Evolutionary conservation across 2,888 invertebrate genomes (phyloP).

Genomic region (Chironomus tentans): DNA sequence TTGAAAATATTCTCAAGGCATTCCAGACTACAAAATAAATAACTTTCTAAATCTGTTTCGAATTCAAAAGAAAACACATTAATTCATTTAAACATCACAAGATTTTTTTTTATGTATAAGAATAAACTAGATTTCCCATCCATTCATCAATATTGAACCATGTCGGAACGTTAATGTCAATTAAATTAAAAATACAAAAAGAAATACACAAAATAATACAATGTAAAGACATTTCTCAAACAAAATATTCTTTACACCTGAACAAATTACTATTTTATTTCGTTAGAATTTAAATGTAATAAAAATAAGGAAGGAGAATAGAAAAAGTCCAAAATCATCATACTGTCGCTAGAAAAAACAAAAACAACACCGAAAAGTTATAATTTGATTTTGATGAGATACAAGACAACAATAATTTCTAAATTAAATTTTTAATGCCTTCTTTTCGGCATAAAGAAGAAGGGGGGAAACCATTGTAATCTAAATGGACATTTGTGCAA

Average conservation of each 20-base stretch:
- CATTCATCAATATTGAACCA: neutral
- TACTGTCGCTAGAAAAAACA: conserved; percentile 15
- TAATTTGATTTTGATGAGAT: conserved; percentile 25
- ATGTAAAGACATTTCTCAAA: neutral
- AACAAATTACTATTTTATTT: neutral
- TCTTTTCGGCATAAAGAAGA: neutral
- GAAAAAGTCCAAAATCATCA: conserved; percentile 15
- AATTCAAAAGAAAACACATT: too few relatives aligned
- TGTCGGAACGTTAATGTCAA: neutral
- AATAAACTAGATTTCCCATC: neutral
- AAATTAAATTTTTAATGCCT: conserved; percentile 26
- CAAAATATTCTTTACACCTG: neutral
- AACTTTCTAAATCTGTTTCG: too few relatives aligned
- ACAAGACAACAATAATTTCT: conserved; percentile 25
- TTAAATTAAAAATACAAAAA: neutral
- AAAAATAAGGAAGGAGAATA: too few relatives aligned
- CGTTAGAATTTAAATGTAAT: neutral
- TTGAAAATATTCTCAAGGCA: too few relatives aligned
- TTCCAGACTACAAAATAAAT: too few relatives aligned
- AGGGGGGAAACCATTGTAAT: neutral
- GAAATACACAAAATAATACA: neutral
- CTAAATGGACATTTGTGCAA: conserved; percentile 24
- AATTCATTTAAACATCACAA: too few relatives aligned
- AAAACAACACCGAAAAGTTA: conserved; percentile 20
- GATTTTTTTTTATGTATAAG: neutral